Evolutionary conservation across 2,888 invertebrate genomes (phyloP).

Genomic region (Hesperia comma): DNA sequence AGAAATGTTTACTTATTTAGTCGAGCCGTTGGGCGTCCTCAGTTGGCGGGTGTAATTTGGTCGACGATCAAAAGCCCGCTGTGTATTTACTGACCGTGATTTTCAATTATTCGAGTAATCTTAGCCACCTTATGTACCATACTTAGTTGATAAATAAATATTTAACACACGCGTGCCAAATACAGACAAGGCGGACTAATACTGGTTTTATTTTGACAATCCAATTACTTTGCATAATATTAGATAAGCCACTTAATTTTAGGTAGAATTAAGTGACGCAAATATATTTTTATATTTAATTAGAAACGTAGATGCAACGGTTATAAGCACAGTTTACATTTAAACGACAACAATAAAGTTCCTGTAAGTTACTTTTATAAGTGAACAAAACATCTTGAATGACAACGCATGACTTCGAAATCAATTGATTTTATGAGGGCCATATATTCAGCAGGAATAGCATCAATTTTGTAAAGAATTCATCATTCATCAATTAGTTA

Average conservation of each 20-base stretch:
- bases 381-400: constrained; percentile 70
- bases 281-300: constrained; percentile 36
- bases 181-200: neutral
- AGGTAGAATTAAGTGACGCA: constrained; percentile 18
- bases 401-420: constrained; percentile 73
- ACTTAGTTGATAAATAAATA: constrained; percentile 11
- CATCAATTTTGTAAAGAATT: constrained; percentile 79
- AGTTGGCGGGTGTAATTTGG: constrained; percentile 18
- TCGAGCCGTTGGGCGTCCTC: constrained; percentile 12
- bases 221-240: neutral
- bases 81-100: constrained; percentile 55
- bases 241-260: too few relatives aligned
- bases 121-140: constrained; percentile 21
- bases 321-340: constrained; percentile 56
- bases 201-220: neutral
- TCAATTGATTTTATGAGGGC: constrained; percentile 74
- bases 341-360: constrained; percentile 66
- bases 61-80: constrained; percentile 13
- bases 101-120: constrained; percentile 55
- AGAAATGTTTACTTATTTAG: constrained; percentile 8
- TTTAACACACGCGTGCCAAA: constrained; percentile 1
- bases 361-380: constrained; percentile 67
- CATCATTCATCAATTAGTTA: constrained; percentile 83
- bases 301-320: constrained; percentile 52
- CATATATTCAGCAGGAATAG: constrained; percentile 77